Conservation (phyloP, 1,140 invertebrate genomes). For the Drosophila arawakana region DNA sequence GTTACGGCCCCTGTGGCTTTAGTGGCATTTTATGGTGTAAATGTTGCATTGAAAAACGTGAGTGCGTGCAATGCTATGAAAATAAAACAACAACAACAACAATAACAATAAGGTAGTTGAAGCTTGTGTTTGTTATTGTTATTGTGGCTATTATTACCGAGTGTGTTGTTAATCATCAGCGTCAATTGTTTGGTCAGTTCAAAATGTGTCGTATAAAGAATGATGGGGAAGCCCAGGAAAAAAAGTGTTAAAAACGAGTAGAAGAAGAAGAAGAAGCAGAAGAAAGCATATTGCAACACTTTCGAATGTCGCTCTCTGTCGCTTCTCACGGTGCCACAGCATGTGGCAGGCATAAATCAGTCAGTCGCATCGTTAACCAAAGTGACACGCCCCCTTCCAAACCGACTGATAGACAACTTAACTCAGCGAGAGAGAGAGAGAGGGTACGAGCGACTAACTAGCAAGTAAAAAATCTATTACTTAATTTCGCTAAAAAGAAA, state of each 20-base stretch:
- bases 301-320: conserved; percentile 23
- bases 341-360: conserved; percentile 33
- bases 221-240: neutral
- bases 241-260: neutral
- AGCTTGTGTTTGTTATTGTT: conserved; percentile 42
- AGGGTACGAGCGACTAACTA: conserved; percentile 12
- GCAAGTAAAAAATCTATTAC: conserved; percentile 58
- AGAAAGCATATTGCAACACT: conserved; percentile 18
- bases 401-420: neutral
- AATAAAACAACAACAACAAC: neutral
- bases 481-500: conserved; percentile 72
- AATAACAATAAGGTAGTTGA: conserved; percentile 37
- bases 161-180: conserved; percentile 46
- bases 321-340: conserved; percentile 34
- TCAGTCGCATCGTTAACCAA: conserved; percentile 50
- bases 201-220: conserved; percentile 20
- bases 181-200: conserved; percentile 23
- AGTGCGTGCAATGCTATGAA: conserved; percentile 69
- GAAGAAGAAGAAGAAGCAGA: neutral
- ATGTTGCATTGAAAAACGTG: conserved; percentile 81
- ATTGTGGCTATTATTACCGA: conserved; percentile 46
- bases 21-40: conserved; percentile 23
- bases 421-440: neutral
- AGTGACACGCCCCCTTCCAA: conserved; percentile 11
- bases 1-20: conserved; percentile 28